Base-by-base conservation (phyloP, 2,113 vertebrate species). In the Stegostoma tigrinum region DNA sequence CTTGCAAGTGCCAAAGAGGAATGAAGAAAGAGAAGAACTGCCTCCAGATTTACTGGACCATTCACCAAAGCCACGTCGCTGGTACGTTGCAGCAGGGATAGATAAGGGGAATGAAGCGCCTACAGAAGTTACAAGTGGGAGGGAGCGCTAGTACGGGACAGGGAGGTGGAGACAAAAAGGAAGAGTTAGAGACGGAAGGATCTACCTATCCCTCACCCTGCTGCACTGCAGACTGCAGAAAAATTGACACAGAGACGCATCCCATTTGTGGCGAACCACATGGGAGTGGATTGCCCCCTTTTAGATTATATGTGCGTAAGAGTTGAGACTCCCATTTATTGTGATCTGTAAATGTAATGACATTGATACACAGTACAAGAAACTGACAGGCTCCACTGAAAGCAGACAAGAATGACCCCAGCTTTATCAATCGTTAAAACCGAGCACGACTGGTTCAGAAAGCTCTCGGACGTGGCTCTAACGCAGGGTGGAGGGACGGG, bases 1-100 rank as follows among this genome's bases (percentile, higher is more conserved):
- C 97, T 38, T 99, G 99, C 96, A 98, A 97, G 85, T 99, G 99
- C 95, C 98, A 98, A 95, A 97, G 98, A 34, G 98, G 98, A 96
- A 98, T 98, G 97, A 98, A 97, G 95, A 98, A 97, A 68, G 98
- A 99, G 96, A 98, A 98, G 85, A 97, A 97, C 96, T 99, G 99
- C 97, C 97, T 99, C 95, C 97, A 97, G 30, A 96, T 99, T 96
- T 99, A 98, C 97, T 99, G 98, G 98, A 98, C 98, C 0, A 96
- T 99, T 94, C 98, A 98, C 96, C 96, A 96, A 34, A 91, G 96
- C 67, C 72, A 72, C 17, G 68, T 61, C 24, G 45, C 72, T 72
- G 96, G 96, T 96, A 80, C n/a, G 21, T 38, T 23, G 67, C 14
- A 91, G 61, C 52, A 61, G 87, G 27, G 52, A 61, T 70, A 30